Evolutionary conservation across 2,113 vertebrate genomes (phyloP).

Genomic region (Agapornis roseicollis): DNA sequence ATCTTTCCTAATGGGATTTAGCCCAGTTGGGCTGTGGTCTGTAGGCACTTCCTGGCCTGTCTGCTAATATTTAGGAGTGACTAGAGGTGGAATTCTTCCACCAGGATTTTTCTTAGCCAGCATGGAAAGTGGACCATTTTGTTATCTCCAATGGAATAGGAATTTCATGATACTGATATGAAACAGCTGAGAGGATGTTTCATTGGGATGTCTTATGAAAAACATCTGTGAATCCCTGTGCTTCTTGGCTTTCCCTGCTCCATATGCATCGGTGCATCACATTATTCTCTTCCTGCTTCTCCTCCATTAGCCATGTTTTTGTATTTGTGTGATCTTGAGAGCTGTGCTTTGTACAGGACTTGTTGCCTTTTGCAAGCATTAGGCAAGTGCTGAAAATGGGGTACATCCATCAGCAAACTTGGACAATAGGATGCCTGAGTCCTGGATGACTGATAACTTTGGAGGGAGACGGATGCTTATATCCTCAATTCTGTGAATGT

Average conservation of each 20-base stretch:
- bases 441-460: background rate
- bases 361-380: background rate
- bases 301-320: background rate
- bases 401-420: background rate
- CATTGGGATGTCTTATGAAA: slow-evolving; percentile 5
- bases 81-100: background rate
- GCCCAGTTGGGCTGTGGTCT: background rate
- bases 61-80: background rate
- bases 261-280: background rate
- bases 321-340: background rate
- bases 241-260: background rate
- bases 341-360: background rate
- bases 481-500: background rate
- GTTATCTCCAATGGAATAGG: background rate
- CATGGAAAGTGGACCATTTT: background rate
- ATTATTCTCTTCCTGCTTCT: background rate
- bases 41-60: background rate
- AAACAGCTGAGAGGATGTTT: slow-evolving; percentile 27
- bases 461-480: background rate
- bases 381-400: background rate
- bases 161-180: background rate
- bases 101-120: background rate
- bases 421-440: background rate
- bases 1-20: background rate
- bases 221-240: background rate